Conservation (phyloP, 2,888 invertebrate species). For the Eupithecia dodoneata region DNA sequence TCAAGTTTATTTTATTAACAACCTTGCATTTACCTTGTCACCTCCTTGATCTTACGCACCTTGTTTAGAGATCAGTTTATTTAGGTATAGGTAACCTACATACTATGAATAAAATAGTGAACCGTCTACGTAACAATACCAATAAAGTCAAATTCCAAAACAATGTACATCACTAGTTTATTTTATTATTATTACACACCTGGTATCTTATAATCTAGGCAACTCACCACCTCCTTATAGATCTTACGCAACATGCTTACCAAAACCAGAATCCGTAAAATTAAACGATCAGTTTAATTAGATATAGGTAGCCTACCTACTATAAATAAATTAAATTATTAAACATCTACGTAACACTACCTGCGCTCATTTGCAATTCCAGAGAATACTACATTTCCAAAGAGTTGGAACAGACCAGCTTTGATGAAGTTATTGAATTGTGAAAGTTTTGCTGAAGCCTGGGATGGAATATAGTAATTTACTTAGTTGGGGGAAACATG, state of each 20-base stretch:
- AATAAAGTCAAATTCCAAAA: too few relatives aligned
- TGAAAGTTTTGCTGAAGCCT: conserved; percentile 23
- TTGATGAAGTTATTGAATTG: conserved; percentile 26
- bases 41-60: too few relatives aligned
- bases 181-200: not conserved
- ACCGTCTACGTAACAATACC: too few relatives aligned
- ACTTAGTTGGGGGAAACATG: conserved; percentile 1
- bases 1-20: too few relatives aligned
- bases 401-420: conserved; percentile 17
- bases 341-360: not conserved
- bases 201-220: not conserved
- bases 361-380: conserved; percentile 22
- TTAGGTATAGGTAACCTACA: too few relatives aligned
- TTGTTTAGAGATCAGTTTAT: too few relatives aligned
- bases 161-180: not conserved
- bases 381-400: conserved; percentile 11
- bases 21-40: too few relatives aligned
- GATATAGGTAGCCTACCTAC: not conserved
- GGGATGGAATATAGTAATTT: conserved; percentile 16
- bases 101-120: too few relatives aligned
- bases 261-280: too few relatives aligned
- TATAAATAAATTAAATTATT: not conserved
- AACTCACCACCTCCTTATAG: too few relatives aligned
- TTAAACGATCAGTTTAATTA: not conserved
- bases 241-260: not conserved